Percentiles rank a stretch among this genome's conserved stretches.
phyloP scores from a whole-genome alignment of 2,888 invertebrate genomes.

The Tuberolachnus salignus region DNA sequence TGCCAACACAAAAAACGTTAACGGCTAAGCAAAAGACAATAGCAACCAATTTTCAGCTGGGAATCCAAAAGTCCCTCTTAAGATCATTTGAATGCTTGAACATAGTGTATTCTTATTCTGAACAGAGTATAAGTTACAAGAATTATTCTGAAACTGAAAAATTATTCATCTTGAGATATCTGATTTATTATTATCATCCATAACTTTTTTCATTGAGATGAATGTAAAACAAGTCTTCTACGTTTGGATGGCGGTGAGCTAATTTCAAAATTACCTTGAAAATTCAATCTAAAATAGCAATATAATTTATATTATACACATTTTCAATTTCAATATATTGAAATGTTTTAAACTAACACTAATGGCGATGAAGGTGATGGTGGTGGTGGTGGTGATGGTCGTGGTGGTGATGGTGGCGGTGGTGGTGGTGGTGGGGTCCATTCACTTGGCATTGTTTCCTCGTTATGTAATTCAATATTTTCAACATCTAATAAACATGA shows the following conservation, averaged over 20 bases:
- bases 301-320: neutral
- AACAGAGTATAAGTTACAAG: neutral
- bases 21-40: no score
- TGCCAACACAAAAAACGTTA: no score
- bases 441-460: constrained; percentile 57
- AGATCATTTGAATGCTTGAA: neutral
- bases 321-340: no score
- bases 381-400: constrained; percentile 53
- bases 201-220: constrained; percentile 11
- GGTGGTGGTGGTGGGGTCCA: constrained; percentile 57
- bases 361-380: constrained; percentile 17
- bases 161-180: constrained; percentile 39
- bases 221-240: constrained; percentile 20
- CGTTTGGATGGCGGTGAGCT: constrained; percentile 38
- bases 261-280: neutral
- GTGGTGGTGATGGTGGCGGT: constrained; percentile 2
- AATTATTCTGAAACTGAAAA: neutral
- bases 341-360: constrained; percentile 8
- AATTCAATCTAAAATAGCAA: neutral
- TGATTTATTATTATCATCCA: constrained; percentile 32
- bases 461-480: constrained; percentile 57
- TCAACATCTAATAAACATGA: constrained; percentile 29
- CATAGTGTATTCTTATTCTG: neutral
- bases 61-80: no score
- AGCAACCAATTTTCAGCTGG: no score